These are phyloP conservation scores for Cynodonichthys magdalenae DNA, from an alignment of 2,797 vertebrate species.

Conservation along the genomic window DNA sequence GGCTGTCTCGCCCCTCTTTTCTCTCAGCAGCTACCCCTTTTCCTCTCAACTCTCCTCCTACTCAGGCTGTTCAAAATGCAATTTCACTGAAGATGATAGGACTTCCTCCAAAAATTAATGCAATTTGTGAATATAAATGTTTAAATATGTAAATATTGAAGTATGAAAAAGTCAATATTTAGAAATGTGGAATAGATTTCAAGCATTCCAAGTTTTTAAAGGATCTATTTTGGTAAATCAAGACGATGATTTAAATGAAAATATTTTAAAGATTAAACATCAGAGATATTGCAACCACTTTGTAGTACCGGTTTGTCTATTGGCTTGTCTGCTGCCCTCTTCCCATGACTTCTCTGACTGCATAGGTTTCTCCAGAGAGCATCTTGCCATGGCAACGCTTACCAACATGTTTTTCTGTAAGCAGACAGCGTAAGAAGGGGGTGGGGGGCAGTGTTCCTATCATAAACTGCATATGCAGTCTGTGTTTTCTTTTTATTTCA, in stretches of 20 bases:
- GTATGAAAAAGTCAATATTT: not conserved
- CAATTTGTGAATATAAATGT: not conserved
- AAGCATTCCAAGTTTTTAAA: not conserved
- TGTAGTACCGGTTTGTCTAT: slow-evolving; percentile 27
- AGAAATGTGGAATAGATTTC: not conserved
- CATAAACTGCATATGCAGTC: not conserved
- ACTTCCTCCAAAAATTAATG: not conserved
- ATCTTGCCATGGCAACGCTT: slow-evolving; percentile 68
- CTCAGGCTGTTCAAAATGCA: slow-evolving; percentile 50
- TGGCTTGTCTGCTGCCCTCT: slow-evolving; percentile 49
- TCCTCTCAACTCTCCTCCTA: slow-evolving; percentile 57
- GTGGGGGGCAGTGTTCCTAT: slow-evolving; percentile 21
- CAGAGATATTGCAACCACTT: not conserved
- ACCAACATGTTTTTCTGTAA: slow-evolving; percentile 59
- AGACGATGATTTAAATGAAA: not conserved
- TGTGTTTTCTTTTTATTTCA: slow-evolving; percentile 34
- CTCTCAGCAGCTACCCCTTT: slow-evolving; percentile 56
- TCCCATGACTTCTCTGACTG: slow-evolving; percentile 63
- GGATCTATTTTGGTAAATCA: not conserved
- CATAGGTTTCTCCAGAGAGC: slow-evolving; percentile 68
- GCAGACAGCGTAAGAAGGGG: slow-evolving; percentile 40
- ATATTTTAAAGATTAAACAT: not conserved
- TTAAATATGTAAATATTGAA: not conserved
- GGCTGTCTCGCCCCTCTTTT: slow-evolving; percentile 72
- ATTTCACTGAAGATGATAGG: slow-evolving; percentile 32